Conservation (phyloP, 2,113 vertebrate species). For the Romanogobio albipinnatus region DNA sequence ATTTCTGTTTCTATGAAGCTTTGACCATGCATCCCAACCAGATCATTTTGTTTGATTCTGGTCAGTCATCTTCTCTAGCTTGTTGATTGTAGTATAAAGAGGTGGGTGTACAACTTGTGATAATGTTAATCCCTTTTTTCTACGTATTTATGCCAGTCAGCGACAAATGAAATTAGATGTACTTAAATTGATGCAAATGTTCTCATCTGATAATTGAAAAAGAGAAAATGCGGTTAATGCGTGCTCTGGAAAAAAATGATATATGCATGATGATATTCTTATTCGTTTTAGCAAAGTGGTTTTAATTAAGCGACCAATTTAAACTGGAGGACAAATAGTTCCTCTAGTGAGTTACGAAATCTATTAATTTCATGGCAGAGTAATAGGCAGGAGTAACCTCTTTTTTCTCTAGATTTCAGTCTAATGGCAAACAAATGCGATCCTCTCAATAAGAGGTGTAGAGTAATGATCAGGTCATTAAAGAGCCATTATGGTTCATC, state of each 20-base stretch:
- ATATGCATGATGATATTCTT: conserved; percentile 68
- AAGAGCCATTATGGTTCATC: conserved; percentile 3
- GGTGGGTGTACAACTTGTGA: neutral
- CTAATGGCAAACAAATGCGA: conserved; percentile 24
- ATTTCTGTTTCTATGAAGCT: conserved; percentile 28
- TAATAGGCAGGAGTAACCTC: conserved; percentile 70
- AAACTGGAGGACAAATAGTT: conserved; percentile 72
- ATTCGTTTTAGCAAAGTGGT: conserved; percentile 67
- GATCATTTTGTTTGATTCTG: neutral
- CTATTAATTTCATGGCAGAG: conserved; percentile 66
- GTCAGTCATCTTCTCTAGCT: neutral
- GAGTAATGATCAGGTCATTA: conserved; percentile 30
- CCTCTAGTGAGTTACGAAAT: conserved; percentile 72
- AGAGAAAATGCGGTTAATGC: neutral
- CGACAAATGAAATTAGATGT: neutral
- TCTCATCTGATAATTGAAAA: conserved; percentile 19
- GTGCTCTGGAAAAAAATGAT: conserved; percentile 61
- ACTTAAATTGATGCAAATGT: neutral
- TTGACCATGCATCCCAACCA: neutral
- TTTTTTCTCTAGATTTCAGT: conserved; percentile 49
- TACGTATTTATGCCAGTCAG: neutral
- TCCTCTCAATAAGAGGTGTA: conserved; percentile 8
- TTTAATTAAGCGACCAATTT: conserved; percentile 76
- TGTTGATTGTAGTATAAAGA: neutral
- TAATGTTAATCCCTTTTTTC: neutral